These are phyloP conservation scores for Nycticebus coucang DNA, from an alignment of 2,113 vertebrate species.

Conservation along the genomic window DNA sequence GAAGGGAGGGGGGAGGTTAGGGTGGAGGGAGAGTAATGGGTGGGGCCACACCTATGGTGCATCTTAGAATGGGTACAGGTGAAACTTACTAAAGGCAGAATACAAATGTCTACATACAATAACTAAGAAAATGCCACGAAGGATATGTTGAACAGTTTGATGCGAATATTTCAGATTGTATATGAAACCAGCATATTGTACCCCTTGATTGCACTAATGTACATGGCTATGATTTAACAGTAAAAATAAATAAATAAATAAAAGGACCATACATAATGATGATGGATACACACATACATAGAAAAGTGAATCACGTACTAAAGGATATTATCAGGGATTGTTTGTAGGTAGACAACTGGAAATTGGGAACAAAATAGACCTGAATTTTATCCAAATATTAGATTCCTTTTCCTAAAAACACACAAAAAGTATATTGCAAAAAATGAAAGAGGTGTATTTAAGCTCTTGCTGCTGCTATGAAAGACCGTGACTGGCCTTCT, in stretches of 20 bases:
- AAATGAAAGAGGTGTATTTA: background rate
- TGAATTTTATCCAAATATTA: constrained; percentile 18
- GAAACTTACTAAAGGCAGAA: no score
- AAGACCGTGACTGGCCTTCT: background rate
- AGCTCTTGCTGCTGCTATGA: background rate
- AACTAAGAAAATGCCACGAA: no score
- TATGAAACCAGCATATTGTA: no score
- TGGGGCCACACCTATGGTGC: no score
- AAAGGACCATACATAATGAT: background rate
- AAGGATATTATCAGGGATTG: background rate
- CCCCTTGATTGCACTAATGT: no score
- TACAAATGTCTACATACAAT: no score
- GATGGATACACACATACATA: background rate
- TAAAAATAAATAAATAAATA: background rate
- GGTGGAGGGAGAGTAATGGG: no score
- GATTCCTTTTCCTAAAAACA: background rate
- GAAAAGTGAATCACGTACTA: background rate
- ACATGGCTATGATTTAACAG: no score
- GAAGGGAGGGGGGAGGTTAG: no score
- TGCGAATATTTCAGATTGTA: no score
- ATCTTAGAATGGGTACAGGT: no score
- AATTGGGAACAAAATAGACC: background rate
- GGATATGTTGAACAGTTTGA: no score
- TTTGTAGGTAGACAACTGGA: background rate
- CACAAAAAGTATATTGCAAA: background rate